Base-by-base conservation (phyloP, 2,888 invertebrate genomes). In the Agapostemon virescens region DNA sequence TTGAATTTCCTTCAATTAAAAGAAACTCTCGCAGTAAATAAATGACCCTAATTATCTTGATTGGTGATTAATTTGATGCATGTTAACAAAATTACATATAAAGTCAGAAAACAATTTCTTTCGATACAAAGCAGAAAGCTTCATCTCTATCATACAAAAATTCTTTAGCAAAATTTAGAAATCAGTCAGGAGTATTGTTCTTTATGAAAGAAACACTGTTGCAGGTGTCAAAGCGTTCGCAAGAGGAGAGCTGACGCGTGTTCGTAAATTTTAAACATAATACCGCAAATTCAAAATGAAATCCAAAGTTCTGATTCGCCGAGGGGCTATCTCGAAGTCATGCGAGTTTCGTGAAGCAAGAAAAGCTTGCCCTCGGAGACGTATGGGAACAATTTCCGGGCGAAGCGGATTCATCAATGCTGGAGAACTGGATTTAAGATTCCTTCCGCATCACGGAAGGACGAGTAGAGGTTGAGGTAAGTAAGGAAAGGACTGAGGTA, bases 391-490 rank as follows among this genome's bases (percentile, higher is more conserved):
- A 90, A 89, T 90, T 89, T 90, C 89, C 88, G 86, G 86, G 85
- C 84, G 87, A 90, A 89, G 88, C 88, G 89, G 89, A 90, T 90
- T 90, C 88, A 89, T 90, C 89, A 88, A 90, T 90, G 90, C 88
- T 89, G 82, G 84, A 88, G 88, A 86, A 85, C 87, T 87, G 89
- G 88, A 87, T 89, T 88, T 88, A 88, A 88, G 86, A 88, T 89
- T 88, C 85, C 79, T 82, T 84, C 85, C 87, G 88, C 85, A 85
- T 86, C 85, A 74, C 69, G 78, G 69, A 64, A 76, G 74, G 74
- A 74, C 73, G 85, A 72, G 72, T 30, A 58, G 81, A 78, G 82
- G 68, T 69, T 73, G 71, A 82, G 66, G 77, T 81, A 84, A 83
- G 82, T 74, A 79, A 76, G 75, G 84, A 79, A 83, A 75, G 79